These are phyloP conservation scores for Xestoiulus laeticollis DNA, from an alignment of 2,888 invertebrate genomes.

Conservation along the genomic window DNA sequence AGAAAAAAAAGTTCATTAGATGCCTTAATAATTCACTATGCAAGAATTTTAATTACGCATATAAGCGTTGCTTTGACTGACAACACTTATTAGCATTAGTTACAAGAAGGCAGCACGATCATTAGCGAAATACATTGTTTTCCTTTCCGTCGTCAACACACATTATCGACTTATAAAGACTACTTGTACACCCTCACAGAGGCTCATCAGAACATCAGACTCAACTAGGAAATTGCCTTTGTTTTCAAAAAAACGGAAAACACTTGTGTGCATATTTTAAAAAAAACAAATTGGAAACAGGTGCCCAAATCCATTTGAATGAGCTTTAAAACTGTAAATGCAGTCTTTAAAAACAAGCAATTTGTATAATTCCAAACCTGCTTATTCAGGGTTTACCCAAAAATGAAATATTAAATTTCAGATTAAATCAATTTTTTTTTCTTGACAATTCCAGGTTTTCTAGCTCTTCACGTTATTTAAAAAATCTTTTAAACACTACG, in stretches of 20 bases:
- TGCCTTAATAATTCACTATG: not conserved
- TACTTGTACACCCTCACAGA: not conserved
- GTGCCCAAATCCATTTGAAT: not conserved
- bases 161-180: slow-evolving; percentile 36
- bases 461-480: too few species aligned
- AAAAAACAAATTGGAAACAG: not conserved
- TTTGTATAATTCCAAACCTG: too few species aligned
- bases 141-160: not conserved
- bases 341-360: too few species aligned
- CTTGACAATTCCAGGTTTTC: too few species aligned
- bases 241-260: not conserved
- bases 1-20: slow-evolving; percentile 27
- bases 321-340: too few species aligned
- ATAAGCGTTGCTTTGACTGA: not conserved
- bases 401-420: too few species aligned
- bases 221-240: not conserved
- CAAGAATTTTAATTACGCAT: not conserved
- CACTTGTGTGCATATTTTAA: not conserved
- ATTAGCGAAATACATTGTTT: slow-evolving; percentile 1
- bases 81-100: slow-evolving; percentile 27
- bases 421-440: too few species aligned
- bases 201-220: not conserved
- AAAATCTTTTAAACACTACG: too few species aligned
- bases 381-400: too few species aligned
- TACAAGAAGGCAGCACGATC: not conserved